Evolutionary conservation across 2,888 invertebrate species (phyloP), one percentile per base, ranked within the genome.

Genomic region (Leptura quadrifasciata): DNA sequence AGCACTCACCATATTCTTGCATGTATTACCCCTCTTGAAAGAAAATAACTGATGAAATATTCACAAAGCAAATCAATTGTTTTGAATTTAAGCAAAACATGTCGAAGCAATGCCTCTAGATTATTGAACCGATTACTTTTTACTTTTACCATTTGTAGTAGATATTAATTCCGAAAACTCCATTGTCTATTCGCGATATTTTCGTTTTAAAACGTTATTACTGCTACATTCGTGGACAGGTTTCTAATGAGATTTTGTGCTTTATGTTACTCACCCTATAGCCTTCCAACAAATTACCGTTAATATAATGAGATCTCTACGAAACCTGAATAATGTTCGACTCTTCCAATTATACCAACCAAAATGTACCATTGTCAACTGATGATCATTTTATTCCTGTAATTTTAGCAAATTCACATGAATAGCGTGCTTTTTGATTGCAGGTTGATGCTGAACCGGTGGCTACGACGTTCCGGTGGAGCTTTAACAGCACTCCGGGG

Each of bases 391-490:
- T 67, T 67, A 67, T 55, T 54, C 67, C n/a, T 27, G 54, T 67
- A 67, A 67, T 54, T 64, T 4, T 67, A 21, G 52, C 67, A 54
- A 27, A 67, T 67, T 54, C 67, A 27, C 54, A 55, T 69, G 39
- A 61, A 71, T 52, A 47, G 61, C n/a, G 18, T 17, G 65, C 31
- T 68, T 72, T 68, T 71, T 76, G 65, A 71, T 78, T 80, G 31
- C 93, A 94, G 84, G 89, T 95, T 57, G 94, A 95, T 80, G 94
- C 95, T 0, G 95, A 95, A 87, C 96, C 96, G 9, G 90, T 91
- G 86, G 94, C 92, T 72, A 89, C 91, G 63, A 87, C 89, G 80
- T 93, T 92, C 88, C 91, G 90, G 61, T 93, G 93, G 93, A 92
- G 91, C 85, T 93, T 94, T 89, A 94, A 94, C 89, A 93, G 93